Conservation (phyloP, 2,888 invertebrate genomes). For the Diachrysia chrysitis region DNA sequence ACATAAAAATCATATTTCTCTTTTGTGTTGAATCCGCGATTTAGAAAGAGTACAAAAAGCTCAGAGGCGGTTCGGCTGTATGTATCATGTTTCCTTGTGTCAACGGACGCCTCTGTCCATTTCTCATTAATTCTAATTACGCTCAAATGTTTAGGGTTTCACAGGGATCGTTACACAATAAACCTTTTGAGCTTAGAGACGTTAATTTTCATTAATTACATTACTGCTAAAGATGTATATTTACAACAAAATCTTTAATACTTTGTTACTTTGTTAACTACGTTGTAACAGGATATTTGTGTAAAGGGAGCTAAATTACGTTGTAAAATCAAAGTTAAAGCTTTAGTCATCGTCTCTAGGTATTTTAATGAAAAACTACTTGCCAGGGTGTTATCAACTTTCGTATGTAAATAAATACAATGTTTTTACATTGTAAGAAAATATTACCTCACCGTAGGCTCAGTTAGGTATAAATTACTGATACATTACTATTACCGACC, state of each 20-base stretch:
- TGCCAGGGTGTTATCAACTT: background rate
- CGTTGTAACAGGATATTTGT: constrained; percentile 28
- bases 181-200: constrained; percentile 65
- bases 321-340: background rate
- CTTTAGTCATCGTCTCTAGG: background rate
- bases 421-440: constrained; percentile 31
- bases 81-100: constrained; percentile 77
- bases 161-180: constrained; percentile 66
- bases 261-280: constrained; percentile 22
- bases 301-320: background rate
- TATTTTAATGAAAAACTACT: background rate
- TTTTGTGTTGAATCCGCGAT: constrained; percentile 17
- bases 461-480: constrained; percentile 34
- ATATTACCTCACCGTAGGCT: constrained; percentile 30
- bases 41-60: constrained; percentile 30
- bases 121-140: constrained; percentile 84
- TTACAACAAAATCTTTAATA: constrained; percentile 41
- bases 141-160: constrained; percentile 75
- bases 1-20: constrained; percentile 23
- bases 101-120: constrained; percentile 76
- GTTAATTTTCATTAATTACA: constrained; percentile 66
- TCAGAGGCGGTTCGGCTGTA: constrained; percentile 57
- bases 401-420: constrained; percentile 17
- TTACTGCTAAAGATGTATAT: constrained; percentile 51
- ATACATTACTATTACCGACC: constrained; percentile 39